Percentiles rank a stretch among this genome's conserved stretches.
phyloP scores from a whole-genome alignment of 2,113 vertebrate species.

The Felis catus region F.catus_Fca126_mat1.0 CM031425.1:43283501-43284000 shows the following conservation, averaged over 20 bases:
- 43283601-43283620: background rate
- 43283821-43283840: background rate
- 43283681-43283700: background rate
- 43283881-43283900: fast-evolving
- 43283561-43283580: background rate
- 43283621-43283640: background rate
- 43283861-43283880: background rate
- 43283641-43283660: too few relatives aligned
- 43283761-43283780: background rate
- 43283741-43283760: background rate
- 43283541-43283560: background rate
- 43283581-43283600: background rate
- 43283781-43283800: background rate
- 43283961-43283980: background rate
- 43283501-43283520: background rate
- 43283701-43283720: background rate
- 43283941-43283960: background rate
- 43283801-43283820: background rate
- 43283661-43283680: background rate
- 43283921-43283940: background rate
- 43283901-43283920: background rate
- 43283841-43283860: background rate
- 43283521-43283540: background rate
- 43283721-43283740: background rate
- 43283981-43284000: background rate